A percentile compares a stretch with the other conserved stretches of the same genome.
Evolutionary conservation across 2,888 invertebrate genomes (phyloP).

Genomic region (Megalurothrips usitatus): DNA sequence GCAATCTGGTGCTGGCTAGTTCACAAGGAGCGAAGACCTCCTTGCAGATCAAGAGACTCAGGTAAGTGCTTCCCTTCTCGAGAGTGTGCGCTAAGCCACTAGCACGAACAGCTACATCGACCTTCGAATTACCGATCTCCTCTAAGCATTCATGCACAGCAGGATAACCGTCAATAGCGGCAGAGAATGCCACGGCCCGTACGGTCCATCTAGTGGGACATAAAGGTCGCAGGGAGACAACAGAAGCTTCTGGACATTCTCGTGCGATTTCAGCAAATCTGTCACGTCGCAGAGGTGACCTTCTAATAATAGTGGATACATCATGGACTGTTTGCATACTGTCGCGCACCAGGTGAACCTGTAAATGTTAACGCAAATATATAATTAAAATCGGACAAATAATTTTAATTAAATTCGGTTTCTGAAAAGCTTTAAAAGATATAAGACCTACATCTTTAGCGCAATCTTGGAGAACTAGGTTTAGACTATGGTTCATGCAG

Average conservation of each 20-base stretch:
- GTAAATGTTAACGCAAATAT: too few species aligned
- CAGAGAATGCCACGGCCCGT: background rate
- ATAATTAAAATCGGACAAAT: too few species aligned
- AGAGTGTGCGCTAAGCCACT: background rate
- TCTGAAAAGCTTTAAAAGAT: too few species aligned
- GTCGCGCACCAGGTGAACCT: background rate
- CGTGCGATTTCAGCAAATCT: background rate
- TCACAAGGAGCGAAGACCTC: background rate
- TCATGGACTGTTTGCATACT: background rate
- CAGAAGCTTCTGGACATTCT: background rate
- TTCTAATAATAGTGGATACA: background rate
- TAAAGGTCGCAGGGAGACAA: background rate
- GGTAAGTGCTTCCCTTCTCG: background rate
- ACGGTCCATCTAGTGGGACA: background rate
- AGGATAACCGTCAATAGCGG: background rate
- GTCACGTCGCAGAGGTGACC: background rate
- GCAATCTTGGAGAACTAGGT: slow-evolving; percentile 27
- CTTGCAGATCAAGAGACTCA: background rate
- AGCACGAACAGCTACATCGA: background rate
- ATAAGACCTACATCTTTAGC: too few species aligned
- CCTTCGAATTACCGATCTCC: background rate
- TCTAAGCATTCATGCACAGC: background rate
- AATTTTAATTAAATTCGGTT: too few species aligned
- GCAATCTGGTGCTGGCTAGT: background rate
- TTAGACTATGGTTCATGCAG: slow-evolving; percentile 33